These are phyloP conservation scores for Lamellibrachia luymesi DNA, from an alignment of 1,140 invertebrate genomes.

Conservation along the genomic window DNA sequence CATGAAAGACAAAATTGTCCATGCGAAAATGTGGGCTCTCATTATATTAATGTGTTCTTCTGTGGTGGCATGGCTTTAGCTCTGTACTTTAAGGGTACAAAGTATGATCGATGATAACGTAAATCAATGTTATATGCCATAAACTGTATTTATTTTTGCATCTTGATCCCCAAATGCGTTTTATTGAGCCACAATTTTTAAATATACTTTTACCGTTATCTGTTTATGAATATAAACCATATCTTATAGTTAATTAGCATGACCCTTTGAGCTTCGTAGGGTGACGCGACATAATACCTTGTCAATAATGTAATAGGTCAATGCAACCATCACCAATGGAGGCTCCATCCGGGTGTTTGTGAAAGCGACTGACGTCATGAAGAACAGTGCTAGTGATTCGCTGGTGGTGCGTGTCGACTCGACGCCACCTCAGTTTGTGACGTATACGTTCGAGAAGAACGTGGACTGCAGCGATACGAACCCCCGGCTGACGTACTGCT, in stretches of 20 bases:
- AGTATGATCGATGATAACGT: not conserved
- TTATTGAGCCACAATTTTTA: not conserved
- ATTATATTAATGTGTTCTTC: too few species aligned
- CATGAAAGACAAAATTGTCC: too few species aligned
- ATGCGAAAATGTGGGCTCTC: too few species aligned
- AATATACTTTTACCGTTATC: not conserved
- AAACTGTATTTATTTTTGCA: too few species aligned
- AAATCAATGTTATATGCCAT: too few species aligned
- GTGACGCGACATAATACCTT: not conserved
- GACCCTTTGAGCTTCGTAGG: too few species aligned
- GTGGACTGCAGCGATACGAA: not conserved
- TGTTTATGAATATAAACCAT: not conserved
- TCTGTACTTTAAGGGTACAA: not conserved
- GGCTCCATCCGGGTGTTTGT: constrained; percentile 28
- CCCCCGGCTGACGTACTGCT: not conserved
- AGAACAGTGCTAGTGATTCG: constrained; percentile 24
- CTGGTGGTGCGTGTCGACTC: constrained; percentile 29
- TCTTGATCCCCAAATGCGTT: too few species aligned
- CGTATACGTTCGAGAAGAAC: not conserved
- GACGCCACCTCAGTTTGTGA: not conserved
- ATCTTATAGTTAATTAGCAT: not conserved
- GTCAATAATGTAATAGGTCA: not conserved
- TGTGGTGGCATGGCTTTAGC: too few species aligned
- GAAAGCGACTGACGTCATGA: constrained; percentile 31
- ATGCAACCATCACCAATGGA: not conserved